Percentiles rank a stretch among this genome's conserved stretches.
Evolutionary conservation across 1,140 invertebrate genomes (phyloP).

Genomic region (Megalonaias nervosa): DNA sequence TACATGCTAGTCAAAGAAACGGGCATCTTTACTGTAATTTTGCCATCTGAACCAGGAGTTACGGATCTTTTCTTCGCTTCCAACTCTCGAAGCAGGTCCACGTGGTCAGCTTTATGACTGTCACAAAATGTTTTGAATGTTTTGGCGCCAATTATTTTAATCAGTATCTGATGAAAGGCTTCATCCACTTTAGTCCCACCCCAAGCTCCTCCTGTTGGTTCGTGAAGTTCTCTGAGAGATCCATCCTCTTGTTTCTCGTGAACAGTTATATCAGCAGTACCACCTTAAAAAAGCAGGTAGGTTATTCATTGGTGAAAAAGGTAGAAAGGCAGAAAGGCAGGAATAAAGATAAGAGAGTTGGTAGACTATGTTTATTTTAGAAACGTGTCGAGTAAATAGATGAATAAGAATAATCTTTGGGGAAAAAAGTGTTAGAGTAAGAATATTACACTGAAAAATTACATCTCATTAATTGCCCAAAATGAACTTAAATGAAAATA

Average conservation of each 20-base stretch:
- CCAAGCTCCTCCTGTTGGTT: constrained; percentile 27
- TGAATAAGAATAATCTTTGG: no score
- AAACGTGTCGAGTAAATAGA: no score
- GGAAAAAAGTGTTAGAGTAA: no score
- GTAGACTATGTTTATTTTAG: no score
- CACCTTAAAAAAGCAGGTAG: constrained; percentile 12
- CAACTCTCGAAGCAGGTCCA: constrained; percentile 32
- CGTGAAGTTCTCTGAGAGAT: constrained; percentile 20
- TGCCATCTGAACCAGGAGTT: constrained; percentile 14
- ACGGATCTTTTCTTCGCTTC: constrained; percentile 41
- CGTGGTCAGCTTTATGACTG: constrained; percentile 13
- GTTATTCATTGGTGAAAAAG: no score
- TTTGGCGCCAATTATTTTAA: constrained; percentile 13
- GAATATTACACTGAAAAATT: no score
- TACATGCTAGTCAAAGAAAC: neutral
- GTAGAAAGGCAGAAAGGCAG: no score
- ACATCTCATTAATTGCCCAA: no score
- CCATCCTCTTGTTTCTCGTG: constrained; percentile 21
- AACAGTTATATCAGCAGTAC: constrained; percentile 25
- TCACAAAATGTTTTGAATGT: constrained; percentile 11
- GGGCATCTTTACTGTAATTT: constrained; percentile 31
- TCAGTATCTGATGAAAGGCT: constrained; percentile 11
- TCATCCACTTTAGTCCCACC: constrained; percentile 26
- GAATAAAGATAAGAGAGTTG: no score
- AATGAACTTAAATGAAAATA: no score